phyloP scores from a whole-genome alignment of 1,140 invertebrate species.

The Cardiocondyla obscurior region DNA sequence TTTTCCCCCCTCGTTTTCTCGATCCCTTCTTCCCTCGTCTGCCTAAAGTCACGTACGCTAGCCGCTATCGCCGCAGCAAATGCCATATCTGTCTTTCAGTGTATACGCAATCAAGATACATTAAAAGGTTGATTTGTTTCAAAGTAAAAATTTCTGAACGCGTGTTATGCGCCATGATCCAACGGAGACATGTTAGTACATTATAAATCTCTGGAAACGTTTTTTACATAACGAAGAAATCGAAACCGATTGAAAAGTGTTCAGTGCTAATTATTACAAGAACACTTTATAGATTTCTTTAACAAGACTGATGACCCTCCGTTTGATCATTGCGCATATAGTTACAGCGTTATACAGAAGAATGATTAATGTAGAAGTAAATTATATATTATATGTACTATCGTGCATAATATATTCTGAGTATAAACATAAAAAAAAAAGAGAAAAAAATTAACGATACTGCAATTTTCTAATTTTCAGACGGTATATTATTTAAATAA shows the following conservation, averaged over 20 bases:
- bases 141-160: constrained; percentile 6
- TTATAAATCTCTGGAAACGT: constrained; percentile 1
- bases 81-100: too few species aligned
- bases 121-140: constrained; percentile 35
- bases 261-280: neutral
- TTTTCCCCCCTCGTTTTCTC: too few species aligned
- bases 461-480: too few species aligned
- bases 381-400: constrained; percentile 51
- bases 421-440: constrained; percentile 43
- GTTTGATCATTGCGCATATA: constrained; percentile 48
- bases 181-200: neutral
- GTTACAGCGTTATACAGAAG: constrained; percentile 17
- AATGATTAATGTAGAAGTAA: constrained; percentile 46
- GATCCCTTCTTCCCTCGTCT: too few species aligned
- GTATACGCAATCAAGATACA: constrained; percentile 13
- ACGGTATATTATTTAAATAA: constrained; percentile 47
- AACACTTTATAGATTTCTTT: constrained; percentile 40
- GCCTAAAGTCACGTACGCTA: too few species aligned
- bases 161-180: constrained; percentile 1
- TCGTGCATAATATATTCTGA: constrained; percentile 52
- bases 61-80: too few species aligned
- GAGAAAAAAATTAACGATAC: constrained; percentile 22
- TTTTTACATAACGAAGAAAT: neutral
- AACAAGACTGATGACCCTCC: constrained; percentile 54
- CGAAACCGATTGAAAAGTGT: constrained; percentile 1